A percentile compares a stretch with the other conserved stretches of the same genome.
phyloP scores from a whole-genome alignment of 2,113 vertebrate genomes.

The Felis chaus region DNA sequence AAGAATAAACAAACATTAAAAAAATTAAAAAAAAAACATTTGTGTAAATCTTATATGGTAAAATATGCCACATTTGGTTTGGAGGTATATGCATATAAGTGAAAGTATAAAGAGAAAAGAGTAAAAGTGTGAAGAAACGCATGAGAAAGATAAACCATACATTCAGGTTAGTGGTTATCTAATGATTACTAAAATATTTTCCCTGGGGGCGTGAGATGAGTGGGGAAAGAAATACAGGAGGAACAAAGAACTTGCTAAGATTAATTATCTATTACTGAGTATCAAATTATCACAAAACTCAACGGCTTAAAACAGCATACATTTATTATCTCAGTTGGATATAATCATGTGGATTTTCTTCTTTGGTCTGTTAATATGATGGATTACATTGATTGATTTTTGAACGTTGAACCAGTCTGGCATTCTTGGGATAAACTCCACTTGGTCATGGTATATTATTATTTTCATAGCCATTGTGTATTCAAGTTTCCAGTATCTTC shows the following conservation, averaged over 20 bases:
- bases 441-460: neutral
- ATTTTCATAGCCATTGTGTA: neutral
- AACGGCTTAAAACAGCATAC: neutral
- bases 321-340: conserved; percentile 31
- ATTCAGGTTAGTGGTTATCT: neutral
- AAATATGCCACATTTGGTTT: neutral
- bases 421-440: neutral
- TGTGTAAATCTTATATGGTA: neutral
- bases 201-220: neutral
- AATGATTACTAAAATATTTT: neutral
- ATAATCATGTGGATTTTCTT: conserved; percentile 22
- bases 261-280: neutral
- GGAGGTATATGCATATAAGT: neutral
- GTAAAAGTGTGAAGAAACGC: neutral
- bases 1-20: too few relatives aligned
- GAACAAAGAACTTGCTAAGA: neutral
- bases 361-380: conserved; percentile 1
- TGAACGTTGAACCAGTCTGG: neutral
- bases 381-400: conserved; percentile 1
- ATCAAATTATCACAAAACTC: neutral
- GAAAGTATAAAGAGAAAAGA: neutral
- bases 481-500: neutral
- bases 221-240: neutral
- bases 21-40: neutral
- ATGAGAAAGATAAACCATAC: neutral